Percentiles rank a stretch among this genome's conserved stretches.
phyloP scores from a whole-genome alignment of 2,113 vertebrate species.

The Xerus inauris region DNA sequence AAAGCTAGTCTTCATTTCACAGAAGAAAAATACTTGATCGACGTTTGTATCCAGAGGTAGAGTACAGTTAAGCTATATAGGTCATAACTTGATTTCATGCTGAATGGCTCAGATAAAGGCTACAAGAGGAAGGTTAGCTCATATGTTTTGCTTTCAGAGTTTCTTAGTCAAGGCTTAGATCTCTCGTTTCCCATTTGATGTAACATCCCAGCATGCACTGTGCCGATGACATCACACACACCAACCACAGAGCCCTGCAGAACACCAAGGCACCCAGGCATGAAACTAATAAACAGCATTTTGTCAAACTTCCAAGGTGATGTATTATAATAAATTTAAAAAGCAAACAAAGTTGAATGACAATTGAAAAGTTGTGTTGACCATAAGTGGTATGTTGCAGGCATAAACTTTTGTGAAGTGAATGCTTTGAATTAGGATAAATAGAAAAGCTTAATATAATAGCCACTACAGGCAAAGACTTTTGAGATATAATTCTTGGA shows the following conservation, averaged over 20 bases:
- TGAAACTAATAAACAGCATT: slow-evolving; percentile 80
- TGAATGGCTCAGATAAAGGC: slow-evolving; percentile 59
- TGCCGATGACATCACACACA: slow-evolving; percentile 72
- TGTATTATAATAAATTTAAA: slow-evolving; percentile 69
- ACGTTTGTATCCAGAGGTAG: neutral
- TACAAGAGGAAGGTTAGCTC: neutral
- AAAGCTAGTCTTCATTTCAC: neutral
- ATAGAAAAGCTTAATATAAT: slow-evolving; percentile 78
- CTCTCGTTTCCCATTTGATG: slow-evolving; percentile 68
- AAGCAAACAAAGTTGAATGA: slow-evolving; percentile 53
- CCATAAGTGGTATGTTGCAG: slow-evolving; percentile 69
- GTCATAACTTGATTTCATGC: slow-evolving; percentile 35
- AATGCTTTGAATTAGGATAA: slow-evolving; percentile 80
- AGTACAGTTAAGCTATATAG: slow-evolving; percentile 38
- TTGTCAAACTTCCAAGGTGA: slow-evolving; percentile 76
- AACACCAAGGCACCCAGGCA: slow-evolving; percentile 71
- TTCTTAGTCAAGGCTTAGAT: slow-evolving; percentile 62
- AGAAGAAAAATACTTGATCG: slow-evolving; percentile 19
- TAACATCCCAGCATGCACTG: slow-evolving; percentile 65
- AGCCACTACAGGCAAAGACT: slow-evolving; percentile 75
- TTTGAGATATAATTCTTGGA: slow-evolving; percentile 65
- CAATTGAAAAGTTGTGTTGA: slow-evolving; percentile 74
- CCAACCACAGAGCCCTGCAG: slow-evolving; percentile 68
- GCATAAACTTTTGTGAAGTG: slow-evolving; percentile 78
- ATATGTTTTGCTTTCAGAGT: slow-evolving; percentile 68